These are phyloP conservation scores for Epinephelus lanceolatus DNA, from an alignment of 2,113 vertebrate genomes.

Conservation along the genomic window DNA sequence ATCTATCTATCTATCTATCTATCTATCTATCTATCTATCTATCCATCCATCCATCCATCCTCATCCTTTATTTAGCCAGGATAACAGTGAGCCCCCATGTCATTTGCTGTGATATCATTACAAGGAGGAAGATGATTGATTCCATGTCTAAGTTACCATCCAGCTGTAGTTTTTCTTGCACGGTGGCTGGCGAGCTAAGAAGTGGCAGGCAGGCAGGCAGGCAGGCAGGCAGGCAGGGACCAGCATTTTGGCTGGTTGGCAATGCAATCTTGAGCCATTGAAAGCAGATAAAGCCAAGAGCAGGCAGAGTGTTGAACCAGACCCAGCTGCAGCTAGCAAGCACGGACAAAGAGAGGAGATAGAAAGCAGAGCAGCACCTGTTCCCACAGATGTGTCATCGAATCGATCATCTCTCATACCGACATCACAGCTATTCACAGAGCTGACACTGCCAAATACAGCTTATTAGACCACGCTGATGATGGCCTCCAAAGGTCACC, in stretches of 20 bases:
- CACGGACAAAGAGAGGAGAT: constrained; percentile 40
- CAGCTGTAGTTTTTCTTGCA: constrained; percentile 20
- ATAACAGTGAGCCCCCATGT: background rate
- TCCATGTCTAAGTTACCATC: constrained; percentile 1
- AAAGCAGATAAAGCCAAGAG: constrained; percentile 64
- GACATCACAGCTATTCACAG: constrained; percentile 66
- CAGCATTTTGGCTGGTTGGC: constrained; percentile 36
- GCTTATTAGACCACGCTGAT: constrained; percentile 49
- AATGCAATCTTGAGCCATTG: constrained; percentile 60
- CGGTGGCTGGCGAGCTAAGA: constrained; percentile 8
- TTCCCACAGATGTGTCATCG: constrained; percentile 71
- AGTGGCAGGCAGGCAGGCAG: constrained; percentile 12
- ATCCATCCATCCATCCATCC: too few relatives aligned
- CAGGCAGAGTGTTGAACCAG: constrained; percentile 62
- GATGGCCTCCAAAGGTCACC: constrained; percentile 59
- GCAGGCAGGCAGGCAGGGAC: constrained; percentile 27
- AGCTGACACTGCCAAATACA: constrained; percentile 59
- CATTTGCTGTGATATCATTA: background rate
- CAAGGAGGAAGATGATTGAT: background rate
- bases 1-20: too few relatives aligned
- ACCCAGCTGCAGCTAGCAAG: constrained; percentile 61
- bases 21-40: too few relatives aligned
- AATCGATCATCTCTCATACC: constrained; percentile 73
- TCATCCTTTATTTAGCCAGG: background rate
- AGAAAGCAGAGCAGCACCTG: constrained; percentile 66